Conservation (phyloP, 1,140 invertebrate genomes). For the Halictus rubicundus region DNA sequence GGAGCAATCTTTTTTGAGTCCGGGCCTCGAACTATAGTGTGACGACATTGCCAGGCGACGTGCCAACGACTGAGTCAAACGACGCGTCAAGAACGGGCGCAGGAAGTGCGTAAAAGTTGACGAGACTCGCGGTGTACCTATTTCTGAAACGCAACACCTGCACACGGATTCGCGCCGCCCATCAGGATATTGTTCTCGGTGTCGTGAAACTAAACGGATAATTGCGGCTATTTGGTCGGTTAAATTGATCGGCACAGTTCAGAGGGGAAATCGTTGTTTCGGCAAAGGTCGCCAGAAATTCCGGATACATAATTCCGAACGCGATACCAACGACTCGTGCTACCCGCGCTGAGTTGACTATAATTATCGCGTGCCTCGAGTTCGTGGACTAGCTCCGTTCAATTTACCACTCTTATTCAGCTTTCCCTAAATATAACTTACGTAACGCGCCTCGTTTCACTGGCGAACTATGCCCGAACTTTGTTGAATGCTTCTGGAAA, state of each 20-base stretch:
- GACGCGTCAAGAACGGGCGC: slow-evolving; percentile 45
- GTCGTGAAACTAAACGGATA: background rate
- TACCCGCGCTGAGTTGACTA: background rate
- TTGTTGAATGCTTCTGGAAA: background rate
- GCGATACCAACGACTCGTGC: background rate
- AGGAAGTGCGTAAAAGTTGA: slow-evolving; percentile 37
- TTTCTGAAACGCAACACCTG: slow-evolving; percentile 21
- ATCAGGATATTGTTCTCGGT: background rate
- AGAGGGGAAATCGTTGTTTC: background rate
- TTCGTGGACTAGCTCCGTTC: slow-evolving; percentile 16
- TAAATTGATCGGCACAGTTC: background rate
- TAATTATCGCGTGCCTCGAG: slow-evolving; percentile 39
- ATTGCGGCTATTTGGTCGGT: background rate
- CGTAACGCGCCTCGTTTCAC: slow-evolving; percentile 14
- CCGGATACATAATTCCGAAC: background rate
- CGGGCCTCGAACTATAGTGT: slow-evolving; percentile 20
- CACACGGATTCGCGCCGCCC: background rate
- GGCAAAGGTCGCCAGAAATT: background rate
- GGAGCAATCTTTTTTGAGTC: slow-evolving; percentile 19
- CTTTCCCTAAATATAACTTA: slow-evolving; percentile 44
- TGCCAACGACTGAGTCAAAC: slow-evolving; percentile 52
- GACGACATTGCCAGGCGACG: slow-evolving; percentile 53
- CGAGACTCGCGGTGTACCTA: slow-evolving; percentile 39
- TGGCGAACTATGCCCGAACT: background rate
- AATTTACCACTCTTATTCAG: slow-evolving; percentile 37